Evolutionary conservation across 2,888 invertebrate genomes (phyloP), one percentile per base, ranked within the genome.

Genomic region (Tipula unca): DNA sequence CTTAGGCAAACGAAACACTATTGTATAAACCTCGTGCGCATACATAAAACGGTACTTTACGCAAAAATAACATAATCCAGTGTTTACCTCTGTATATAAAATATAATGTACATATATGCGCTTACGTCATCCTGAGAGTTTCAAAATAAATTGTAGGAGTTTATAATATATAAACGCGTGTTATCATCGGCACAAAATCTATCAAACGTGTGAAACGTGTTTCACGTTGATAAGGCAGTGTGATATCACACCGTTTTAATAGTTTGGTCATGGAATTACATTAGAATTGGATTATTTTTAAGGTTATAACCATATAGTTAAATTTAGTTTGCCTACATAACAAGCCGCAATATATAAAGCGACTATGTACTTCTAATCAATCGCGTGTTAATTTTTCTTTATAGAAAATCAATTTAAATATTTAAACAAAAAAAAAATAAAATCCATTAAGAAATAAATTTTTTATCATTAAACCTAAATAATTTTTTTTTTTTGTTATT

Each of bases 371-470:
- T 69, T 69, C 69, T 69, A 69, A 69, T 69, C 69, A 69, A 25
- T 69, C 69, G 69, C 69, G 69, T 69, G 69, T 69, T 69, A 69
- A 69, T 69, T 69, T 69, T 69, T 69, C 1, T 69, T 10, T 69
- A 69, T 69, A 69, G 69, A 69, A 69, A 69, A 69, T 25, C 20
- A 69, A 69, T 69, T 69, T 69, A 69, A 69, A 69, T 69, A 69
- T 69, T 69, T 69, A 69, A 69, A 69, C 69, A 69, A 20, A 48
- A 48, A 69, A 69, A 69, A 69, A 69, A 69, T 69, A 69, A 69
- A 69, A 69, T 69, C 69, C 69, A 69, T 69, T 69, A 69, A 69
- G 69, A 69, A 69, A 69, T 69, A 69, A 69, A 25, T 69, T 25
- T 69, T 69, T 69, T 69, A 69, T 69, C 69, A 25, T 69, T 25